Evolutionary conservation across 2,888 invertebrate genomes (phyloP).

Genomic region (Penaeus monodon): DNA sequence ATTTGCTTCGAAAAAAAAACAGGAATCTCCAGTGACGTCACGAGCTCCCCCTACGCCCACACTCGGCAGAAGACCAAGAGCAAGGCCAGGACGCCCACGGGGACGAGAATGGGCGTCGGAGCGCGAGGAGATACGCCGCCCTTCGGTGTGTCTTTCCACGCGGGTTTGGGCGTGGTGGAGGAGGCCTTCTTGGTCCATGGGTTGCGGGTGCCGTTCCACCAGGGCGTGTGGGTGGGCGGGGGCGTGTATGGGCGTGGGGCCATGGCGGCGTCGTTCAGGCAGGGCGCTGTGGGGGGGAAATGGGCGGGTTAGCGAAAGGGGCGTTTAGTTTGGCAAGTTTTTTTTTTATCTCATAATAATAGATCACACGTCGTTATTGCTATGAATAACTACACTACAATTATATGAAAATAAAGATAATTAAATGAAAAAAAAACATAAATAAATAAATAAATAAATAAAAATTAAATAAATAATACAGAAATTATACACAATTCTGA

Average conservation of each 20-base stretch:
- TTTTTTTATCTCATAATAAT: neutral
- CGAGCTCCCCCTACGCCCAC: neutral
- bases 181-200: constrained; percentile 58
- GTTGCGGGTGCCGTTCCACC: constrained; percentile 53
- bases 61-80: neutral
- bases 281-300: constrained; percentile 30
- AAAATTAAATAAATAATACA: too few species aligned
- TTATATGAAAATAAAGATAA: too few species aligned
- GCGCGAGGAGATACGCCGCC: neutral
- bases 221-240: constrained; percentile 32
- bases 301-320: neutral
- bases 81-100: neutral
- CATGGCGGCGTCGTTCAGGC: constrained; percentile 46
- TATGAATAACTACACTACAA: too few species aligned
- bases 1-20: too few species aligned
- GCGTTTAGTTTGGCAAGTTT: neutral
- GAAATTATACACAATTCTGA: too few species aligned
- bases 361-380: neutral
- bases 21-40: neutral
- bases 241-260: constrained; percentile 2
- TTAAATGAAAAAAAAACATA: too few species aligned
- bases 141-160: neutral
- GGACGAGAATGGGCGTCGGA: neutral
- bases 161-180: constrained; percentile 44
- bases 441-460: too few species aligned